Conservation (phyloP, 2,113 vertebrate species). For the human region GRCh38 chr2:7016001-7016500, state of each 20-base stretch:
- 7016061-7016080: neutral
- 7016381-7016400: neutral
- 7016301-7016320: neutral
- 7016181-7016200: neutral
- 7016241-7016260: neutral
- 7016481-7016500: neutral
- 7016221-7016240: neutral
- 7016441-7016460: constrained; percentile 5
- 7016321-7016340: neutral
- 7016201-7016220: neutral
- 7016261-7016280: neutral
- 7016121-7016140: neutral
- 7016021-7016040: neutral
- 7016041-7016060: neutral
- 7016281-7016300: neutral
- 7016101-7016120: neutral
- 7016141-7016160: neutral
- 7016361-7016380: neutral
- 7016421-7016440: constrained; percentile 27
- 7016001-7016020: neutral
- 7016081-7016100: neutral
- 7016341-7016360: neutral
- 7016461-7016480: constrained; percentile 2
- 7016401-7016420: constrained; percentile 40
- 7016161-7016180: neutral